Evolutionary conservation across 2,888 invertebrate species (phyloP).

Genomic region (Monochamus alternatus): DNA sequence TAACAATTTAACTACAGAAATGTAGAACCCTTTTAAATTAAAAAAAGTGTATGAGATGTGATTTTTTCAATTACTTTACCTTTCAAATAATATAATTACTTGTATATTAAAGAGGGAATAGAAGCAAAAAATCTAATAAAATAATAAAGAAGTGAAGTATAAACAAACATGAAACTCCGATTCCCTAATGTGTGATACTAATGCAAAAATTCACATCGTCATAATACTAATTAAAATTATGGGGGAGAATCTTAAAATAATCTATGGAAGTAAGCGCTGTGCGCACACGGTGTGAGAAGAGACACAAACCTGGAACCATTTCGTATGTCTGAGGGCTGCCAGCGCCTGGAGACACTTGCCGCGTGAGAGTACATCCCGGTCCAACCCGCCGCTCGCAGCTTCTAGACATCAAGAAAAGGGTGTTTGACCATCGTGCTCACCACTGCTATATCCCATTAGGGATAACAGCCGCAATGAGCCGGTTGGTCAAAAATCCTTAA

Average conservation of each 20-base stretch:
- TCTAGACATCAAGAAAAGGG: constrained; percentile 76
- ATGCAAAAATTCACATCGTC: constrained; percentile 67
- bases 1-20: constrained; percentile 34
- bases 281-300: constrained; percentile 68
- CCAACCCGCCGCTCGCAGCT: constrained; percentile 82
- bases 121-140: constrained; percentile 66
- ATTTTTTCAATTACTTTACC: constrained; percentile 58
- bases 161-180: constrained; percentile 51
- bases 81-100: constrained; percentile 31
- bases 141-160: constrained; percentile 53
- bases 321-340: constrained; percentile 99
- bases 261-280: constrained; percentile 38
- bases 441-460: constrained; percentile 53
- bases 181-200: constrained; percentile 52
- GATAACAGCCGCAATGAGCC: constrained; percentile 56
- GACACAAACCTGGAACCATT: constrained; percentile 99
- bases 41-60: constrained; percentile 65
- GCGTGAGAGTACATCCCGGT: constrained; percentile 97
- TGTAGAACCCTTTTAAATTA: constrained; percentile 61
- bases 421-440: constrained; percentile 82
- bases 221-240: constrained; percentile 39
- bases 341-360: constrained; percentile 99
- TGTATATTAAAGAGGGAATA: constrained; percentile 63
- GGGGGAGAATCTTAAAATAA: constrained; percentile 19
- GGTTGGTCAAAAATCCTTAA: constrained; percentile 83